phyloP scores from a whole-genome alignment of 2,888 invertebrate genomes.

The Diachrysia chrysitis region DNA sequence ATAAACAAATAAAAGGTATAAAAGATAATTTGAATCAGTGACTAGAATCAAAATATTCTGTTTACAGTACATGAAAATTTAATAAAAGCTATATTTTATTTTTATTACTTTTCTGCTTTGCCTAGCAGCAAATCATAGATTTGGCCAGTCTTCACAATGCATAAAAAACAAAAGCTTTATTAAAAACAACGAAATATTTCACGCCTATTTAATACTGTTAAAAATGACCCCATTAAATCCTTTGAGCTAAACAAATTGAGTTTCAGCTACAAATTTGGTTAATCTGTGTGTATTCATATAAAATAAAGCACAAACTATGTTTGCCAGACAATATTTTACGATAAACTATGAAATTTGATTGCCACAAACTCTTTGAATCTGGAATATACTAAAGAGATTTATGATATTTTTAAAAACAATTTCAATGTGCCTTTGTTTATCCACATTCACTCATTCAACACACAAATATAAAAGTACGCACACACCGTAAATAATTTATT shows the following conservation, averaged over 20 bases:
- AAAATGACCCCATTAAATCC: conserved; percentile 33
- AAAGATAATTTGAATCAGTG: too few species aligned
- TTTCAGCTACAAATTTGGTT: conserved; percentile 32
- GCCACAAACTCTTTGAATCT: conserved; percentile 12
- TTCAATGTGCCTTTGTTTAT: neutral
- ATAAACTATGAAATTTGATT: conserved; percentile 42
- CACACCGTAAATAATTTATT: too few species aligned
- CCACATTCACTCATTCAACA: too few species aligned
- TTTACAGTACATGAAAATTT: too few species aligned
- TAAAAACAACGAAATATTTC: conserved; percentile 27
- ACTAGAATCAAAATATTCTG: too few species aligned
- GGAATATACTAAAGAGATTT: conserved; percentile 23
- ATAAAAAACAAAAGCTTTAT: conserved; percentile 15
- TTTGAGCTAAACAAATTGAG: conserved; percentile 42
- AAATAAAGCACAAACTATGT: conserved; percentile 54
- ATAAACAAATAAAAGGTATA: too few species aligned
- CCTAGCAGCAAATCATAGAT: neutral
- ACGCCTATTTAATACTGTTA: conserved; percentile 24
- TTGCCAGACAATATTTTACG: conserved; percentile 46
- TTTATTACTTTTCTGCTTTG: neutral
- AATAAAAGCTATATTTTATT: too few species aligned
- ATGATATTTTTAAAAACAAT: conserved; percentile 25
- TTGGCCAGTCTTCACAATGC: neutral
- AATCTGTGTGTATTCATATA: conserved; percentile 28
- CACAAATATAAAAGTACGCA: too few species aligned